Percentiles rank a stretch among this genome's conserved stretches.
phyloP scores from a whole-genome alignment of 2,888 invertebrate genomes.

The Drosophila greeni region DNA sequence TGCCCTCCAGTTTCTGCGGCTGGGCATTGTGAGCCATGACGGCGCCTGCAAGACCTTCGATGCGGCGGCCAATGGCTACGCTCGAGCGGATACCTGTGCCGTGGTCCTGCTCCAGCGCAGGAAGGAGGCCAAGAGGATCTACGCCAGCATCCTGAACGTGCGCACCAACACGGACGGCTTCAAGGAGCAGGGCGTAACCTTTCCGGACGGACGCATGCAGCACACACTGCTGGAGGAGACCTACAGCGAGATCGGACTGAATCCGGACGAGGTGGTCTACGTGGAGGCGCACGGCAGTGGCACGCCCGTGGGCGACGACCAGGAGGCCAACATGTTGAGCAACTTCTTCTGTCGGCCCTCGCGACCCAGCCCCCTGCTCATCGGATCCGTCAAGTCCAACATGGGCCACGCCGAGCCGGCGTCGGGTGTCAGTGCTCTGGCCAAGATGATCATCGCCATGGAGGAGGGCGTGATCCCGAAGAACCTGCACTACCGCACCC shows the following conservation, averaged over 20 bases:
- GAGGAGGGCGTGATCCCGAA: conserved; percentile 92
- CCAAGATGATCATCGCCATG: conserved; percentile 96
- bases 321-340: conserved; percentile 96
- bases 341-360: conserved; percentile 90
- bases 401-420: conserved; percentile 99
- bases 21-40: conserved; percentile 94
- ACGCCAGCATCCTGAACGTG: conserved; percentile 91
- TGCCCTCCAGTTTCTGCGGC: conserved; percentile 94
- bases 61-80: conserved; percentile 93
- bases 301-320: conserved; percentile 98
- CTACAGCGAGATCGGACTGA: conserved; percentile 89
- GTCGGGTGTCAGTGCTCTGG: conserved; percentile 92
- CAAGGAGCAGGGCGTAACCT: conserved; percentile 94
- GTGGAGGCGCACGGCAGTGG: conserved; percentile 99
- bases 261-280: conserved; percentile 90
- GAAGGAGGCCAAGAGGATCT: conserved; percentile 86
- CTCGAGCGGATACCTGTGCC: conserved; percentile 93
- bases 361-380: conserved; percentile 87
- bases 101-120: conserved; percentile 90
- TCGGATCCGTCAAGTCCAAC: conserved; percentile 99
- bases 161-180: conserved; percentile 95
- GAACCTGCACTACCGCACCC: conserved; percentile 92
- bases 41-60: conserved; percentile 95
- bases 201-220: conserved; percentile 89
- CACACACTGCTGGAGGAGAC: conserved; percentile 89